Percentiles rank a stretch among this genome's conserved stretches.
Evolutionary conservation across 2,888 invertebrate species (phyloP).

Genomic region (Plebejus argus): DNA sequence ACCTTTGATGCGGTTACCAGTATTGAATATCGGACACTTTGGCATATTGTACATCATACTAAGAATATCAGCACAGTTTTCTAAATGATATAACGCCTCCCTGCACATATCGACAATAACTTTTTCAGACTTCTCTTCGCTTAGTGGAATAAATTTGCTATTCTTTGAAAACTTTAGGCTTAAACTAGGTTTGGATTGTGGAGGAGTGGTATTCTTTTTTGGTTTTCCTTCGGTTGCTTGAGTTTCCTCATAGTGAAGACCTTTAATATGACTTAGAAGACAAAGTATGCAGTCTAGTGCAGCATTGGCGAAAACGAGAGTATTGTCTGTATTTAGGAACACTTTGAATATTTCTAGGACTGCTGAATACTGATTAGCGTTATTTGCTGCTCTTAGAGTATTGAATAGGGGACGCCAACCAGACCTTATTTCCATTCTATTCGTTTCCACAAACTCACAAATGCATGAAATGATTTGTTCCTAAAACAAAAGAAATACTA

Average conservation of each 20-base stretch:
- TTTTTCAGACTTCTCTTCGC: constrained; percentile 73
- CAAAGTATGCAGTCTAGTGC: constrained; percentile 96
- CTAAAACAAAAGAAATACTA: constrained; percentile 67
- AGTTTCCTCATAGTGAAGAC: constrained; percentile 82
- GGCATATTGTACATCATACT: constrained; percentile 97
- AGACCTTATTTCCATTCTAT: constrained; percentile 94
- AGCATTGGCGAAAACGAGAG: constrained; percentile 95
- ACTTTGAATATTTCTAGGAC: constrained; percentile 96
- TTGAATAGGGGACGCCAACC: constrained; percentile 98
- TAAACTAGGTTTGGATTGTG: constrained; percentile 64
- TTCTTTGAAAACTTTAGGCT: constrained; percentile 72
- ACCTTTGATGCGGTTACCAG: constrained; percentile 91
- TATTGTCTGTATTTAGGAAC: constrained; percentile 95
- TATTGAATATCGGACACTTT: constrained; percentile 95
- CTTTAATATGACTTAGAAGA: constrained; percentile 88
- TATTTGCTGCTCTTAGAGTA: constrained; percentile 92
- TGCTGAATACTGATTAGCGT: constrained; percentile 86
- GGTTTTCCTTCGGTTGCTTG: constrained; percentile 70
- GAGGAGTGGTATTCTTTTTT: constrained; percentile 58
- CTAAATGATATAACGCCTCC: constrained; percentile 91
- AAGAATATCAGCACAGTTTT: constrained; percentile 92
- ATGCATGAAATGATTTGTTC: constrained; percentile 95
- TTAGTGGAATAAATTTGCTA: constrained; percentile 72
- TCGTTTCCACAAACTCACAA: constrained; percentile 97
- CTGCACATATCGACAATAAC: constrained; percentile 83